Base-by-base conservation (phyloP, 2,113 vertebrate genomes). In the Enhydra lutris region DNA sequence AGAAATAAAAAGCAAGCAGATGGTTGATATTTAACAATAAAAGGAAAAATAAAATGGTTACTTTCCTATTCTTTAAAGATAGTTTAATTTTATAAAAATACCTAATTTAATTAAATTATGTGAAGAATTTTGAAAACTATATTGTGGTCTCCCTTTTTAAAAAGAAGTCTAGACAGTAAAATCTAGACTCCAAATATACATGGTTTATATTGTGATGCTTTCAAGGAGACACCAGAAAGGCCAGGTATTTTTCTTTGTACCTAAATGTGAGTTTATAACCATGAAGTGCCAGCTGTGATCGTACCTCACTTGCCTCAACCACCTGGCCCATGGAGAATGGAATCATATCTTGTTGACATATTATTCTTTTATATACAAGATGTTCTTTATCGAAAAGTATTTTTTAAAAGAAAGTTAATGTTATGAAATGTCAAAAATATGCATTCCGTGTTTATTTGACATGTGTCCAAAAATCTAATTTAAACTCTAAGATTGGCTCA, bases 401-500 rank as follows among this genome's bases (percentile, higher is more conserved):
- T 86, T 89, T 97, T 45, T 3, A 55, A 97, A 91, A 96, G 82
- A 73, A 97, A 97, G 78, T 78, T 36, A 84, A 79, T 96, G 65
- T 88, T 94, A 93, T 47, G 57, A 98, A 97, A 98, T 97, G 95
- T 97, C 88, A 97, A 85, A 90, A 96, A 96, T 88, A 96, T 34
- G 76, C 65, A 47, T 79, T 94, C 81, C 14, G 1, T 97, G 87
- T 97, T 96, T 97, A 97, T 97, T 97, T 96, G 97, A 96, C 97
- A 83, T 79, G 71, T 97, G 81, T 95, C 97, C 97, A 97, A 82
- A 97, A 96, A 79, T 95, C 97, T 96, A 96, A 97, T 95, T 97
- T 97, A 97, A 96, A 95, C 92, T 80, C 71, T 26, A 52, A 97
- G 73, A 96, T 29, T 82, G 96, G 84, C 98, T 98, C 91, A 24